These are phyloP conservation scores for Neodiprion virginianus DNA, from an alignment of 1,140 invertebrate species.

Conservation along the genomic window DNA sequence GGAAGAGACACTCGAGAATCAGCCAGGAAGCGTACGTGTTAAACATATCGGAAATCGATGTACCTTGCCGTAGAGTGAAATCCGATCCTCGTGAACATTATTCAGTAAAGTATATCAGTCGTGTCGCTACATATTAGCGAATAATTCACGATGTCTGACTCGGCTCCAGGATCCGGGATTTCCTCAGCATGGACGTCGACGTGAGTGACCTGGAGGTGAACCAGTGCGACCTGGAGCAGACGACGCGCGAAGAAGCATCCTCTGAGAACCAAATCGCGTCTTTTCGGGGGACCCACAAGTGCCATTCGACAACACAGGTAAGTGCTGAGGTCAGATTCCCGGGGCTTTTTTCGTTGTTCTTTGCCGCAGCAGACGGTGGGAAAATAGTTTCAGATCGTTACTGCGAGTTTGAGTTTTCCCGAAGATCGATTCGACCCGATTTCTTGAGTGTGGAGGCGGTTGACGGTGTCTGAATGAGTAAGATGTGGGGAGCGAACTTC, in stretches of 20 bases:
- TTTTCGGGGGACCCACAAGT: conserved; percentile 86
- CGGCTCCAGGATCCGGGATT: conserved; percentile 70
- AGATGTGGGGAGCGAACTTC: neutral
- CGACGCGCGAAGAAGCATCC: conserved; percentile 1
- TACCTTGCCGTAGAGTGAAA: too few species aligned
- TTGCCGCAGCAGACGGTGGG: too few species aligned
- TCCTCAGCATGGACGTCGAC: conserved; percentile 85
- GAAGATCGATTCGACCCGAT: neutral
- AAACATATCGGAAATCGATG: too few species aligned
- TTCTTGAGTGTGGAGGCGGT: neutral
- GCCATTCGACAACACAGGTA: conserved; percentile 80
- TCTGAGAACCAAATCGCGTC: conserved; percentile 64
- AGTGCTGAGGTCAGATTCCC: conserved; percentile 31
- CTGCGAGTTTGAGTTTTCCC: neutral
- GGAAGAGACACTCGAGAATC: too few species aligned
- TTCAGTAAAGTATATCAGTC: neutral
- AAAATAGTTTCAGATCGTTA: too few species aligned
- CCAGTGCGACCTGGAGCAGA: conserved; percentile 75
- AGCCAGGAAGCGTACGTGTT: too few species aligned
- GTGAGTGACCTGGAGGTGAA: conserved; percentile 83
- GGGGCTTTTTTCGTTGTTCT: too few species aligned
- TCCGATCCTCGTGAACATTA: too few species aligned
- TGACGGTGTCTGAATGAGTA: neutral
- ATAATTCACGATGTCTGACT: conserved; percentile 7
- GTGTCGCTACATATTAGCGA: neutral